phyloP scores from a whole-genome alignment of 2,113 vertebrate species.

The Melanerpes formicivorus region DNA sequence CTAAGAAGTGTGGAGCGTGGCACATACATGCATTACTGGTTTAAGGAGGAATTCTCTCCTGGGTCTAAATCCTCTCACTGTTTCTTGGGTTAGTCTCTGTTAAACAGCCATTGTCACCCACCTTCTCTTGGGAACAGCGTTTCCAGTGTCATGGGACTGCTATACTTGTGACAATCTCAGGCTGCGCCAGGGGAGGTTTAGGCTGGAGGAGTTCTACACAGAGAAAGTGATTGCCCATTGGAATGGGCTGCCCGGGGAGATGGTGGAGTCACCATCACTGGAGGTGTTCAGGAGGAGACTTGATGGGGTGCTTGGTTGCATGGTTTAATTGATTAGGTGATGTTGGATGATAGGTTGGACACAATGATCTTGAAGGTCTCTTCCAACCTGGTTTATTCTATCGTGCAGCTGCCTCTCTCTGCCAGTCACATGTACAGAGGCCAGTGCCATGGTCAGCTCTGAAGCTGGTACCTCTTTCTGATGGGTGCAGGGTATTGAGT shows the following conservation, averaged over 20 bases:
- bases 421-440: accelerated
- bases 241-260: too few species aligned
- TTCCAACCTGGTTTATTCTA: too few species aligned
- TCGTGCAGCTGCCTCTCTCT: not conserved
- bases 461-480: not conserved
- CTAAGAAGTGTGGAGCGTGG: not conserved
- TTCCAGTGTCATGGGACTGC: not conserved
- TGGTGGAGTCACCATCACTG: too few species aligned
- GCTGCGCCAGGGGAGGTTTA: too few species aligned
- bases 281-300: too few species aligned
- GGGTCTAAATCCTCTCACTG: not conserved
- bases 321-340: too few species aligned
- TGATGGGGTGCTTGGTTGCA: too few species aligned
- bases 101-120: not conserved
- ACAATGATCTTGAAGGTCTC: too few species aligned
- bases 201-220: too few species aligned
- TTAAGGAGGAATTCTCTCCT: not conserved
- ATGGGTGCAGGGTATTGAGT: not conserved
- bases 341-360: too few species aligned
- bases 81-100: not conserved
- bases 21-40: not conserved
- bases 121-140: not conserved
- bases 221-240: too few species aligned
- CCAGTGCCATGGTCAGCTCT: not conserved
- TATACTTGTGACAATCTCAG: too few species aligned